Evolutionary conservation across 2,113 vertebrate species (phyloP), one percentile per base, ranked within the genome.

Genomic region (Ramphastos sulfuratus): DNA sequence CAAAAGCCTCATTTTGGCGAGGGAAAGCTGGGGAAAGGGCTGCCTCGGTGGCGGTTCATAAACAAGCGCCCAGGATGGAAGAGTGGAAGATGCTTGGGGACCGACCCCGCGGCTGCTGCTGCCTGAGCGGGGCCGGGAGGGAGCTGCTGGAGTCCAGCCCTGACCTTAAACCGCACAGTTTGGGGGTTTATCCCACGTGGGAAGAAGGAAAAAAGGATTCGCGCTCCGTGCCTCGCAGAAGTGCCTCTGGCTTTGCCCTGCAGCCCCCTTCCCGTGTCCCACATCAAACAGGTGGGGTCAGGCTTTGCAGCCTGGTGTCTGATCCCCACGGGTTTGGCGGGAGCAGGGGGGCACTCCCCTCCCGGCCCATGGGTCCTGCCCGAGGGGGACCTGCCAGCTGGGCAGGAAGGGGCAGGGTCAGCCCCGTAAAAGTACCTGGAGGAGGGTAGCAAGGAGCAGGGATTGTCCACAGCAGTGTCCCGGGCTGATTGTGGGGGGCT

Each of bases 241-340:
- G 46, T 10, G 27, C 44, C 30, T 42, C 56, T 59, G 78, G 12
- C 71, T 72, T 46, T 2, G 1, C 13, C 2, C 35, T 8, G 27
- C 30, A 37, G 56, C 69, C 63, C 1, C 44, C 0, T 54, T 42
- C 56, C 17, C 3, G 0, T 21, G 73, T 31, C 35, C 44, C 39
- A 7, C 30, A 4, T 2, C 33, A 17, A 37, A 28, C 50, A 33
- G 9, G n/a, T 1, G 6, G 72, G 59, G 82, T 64, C 48, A 61
- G 72, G 33, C 28, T 2, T 39, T 70, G 52, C 3, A 3, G 64
- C 61, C 54, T 30, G 24, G 7, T 10, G 4, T 0, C 0, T 6
- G 1, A 16, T 35, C 60, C 60, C 65, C 28, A 1, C 3, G 23
- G 50, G 20, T 46, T 30, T 44, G 77, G 20, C 12, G 9, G 33